Evolutionary conservation across 1,140 invertebrate species (phyloP).

Genomic region (Bemisia tabaci): DNA sequence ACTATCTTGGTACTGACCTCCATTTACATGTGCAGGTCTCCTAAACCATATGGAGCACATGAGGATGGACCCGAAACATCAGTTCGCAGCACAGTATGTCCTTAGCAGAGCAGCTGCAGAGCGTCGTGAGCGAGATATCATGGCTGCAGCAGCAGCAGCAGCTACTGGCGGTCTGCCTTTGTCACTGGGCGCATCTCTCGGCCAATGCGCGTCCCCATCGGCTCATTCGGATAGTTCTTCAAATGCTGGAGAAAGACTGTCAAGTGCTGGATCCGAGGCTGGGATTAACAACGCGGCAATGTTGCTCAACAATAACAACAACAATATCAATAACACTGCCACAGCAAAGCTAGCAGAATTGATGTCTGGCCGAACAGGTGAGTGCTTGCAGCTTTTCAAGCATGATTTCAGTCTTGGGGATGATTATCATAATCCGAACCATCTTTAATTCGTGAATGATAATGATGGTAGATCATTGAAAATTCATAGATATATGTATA

Average conservation of each 20-base stretch:
- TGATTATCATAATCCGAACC: too few relatives aligned
- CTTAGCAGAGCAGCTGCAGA: slow-evolving; percentile 79
- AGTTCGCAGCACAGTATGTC: slow-evolving; percentile 87
- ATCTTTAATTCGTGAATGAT: too few relatives aligned
- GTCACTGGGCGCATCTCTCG: slow-evolving; percentile 30
- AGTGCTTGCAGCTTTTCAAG: too few relatives aligned
- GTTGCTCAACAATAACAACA: slow-evolving; percentile 36
- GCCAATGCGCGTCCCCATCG: slow-evolving; percentile 53
- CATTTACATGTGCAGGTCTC: slow-evolving; percentile 64
- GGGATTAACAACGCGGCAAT: slow-evolving; percentile 30
- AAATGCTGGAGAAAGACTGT: slow-evolving; percentile 35
- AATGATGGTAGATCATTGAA: too few relatives aligned
- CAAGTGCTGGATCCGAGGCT: slow-evolving; percentile 59
- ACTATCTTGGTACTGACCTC: too few relatives aligned
- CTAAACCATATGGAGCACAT: slow-evolving; percentile 91
- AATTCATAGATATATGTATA: too few relatives aligned
- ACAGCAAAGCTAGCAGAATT: slow-evolving; percentile 26
- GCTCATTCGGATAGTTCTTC: slow-evolving; percentile 56
- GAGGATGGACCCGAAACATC: slow-evolving; percentile 92
- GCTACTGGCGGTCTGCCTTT: slow-evolving; percentile 29
- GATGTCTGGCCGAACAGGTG: slow-evolving; percentile 25
- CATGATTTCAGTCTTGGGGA: slow-evolving; percentile 1
- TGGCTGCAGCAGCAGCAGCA: slow-evolving; percentile 54
- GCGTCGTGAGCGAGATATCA: slow-evolving; percentile 62
- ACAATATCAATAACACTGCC: slow-evolving; percentile 47